Evolutionary conservation across 64 coral and sea anemone genomes (phyloP).

Genomic region (Montipora capricornis): DNA sequence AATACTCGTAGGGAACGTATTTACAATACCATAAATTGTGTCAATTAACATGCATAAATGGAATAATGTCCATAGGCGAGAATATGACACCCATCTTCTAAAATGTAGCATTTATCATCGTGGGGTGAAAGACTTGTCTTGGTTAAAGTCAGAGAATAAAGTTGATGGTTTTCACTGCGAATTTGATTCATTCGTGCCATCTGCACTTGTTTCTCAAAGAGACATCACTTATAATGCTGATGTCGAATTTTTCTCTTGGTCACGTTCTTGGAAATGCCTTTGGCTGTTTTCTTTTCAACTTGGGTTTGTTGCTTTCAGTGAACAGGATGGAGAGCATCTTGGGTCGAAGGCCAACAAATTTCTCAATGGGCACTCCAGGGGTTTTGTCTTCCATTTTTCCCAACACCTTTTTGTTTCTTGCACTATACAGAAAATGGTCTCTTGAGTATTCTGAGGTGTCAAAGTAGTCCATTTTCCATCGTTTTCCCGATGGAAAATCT

Average conservation of each 20-base stretch:
- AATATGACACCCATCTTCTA: not conserved
- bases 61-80: slow-evolving; percentile 52
- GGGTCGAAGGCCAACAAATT: slow-evolving; percentile 54
- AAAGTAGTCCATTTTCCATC: slow-evolving; percentile 9
- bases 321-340: slow-evolving; percentile 57
- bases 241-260: slow-evolving; percentile 39
- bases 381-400: slow-evolving; percentile 57
- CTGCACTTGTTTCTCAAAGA: slow-evolving; percentile 13
- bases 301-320: not conserved
- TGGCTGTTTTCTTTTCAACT: slow-evolving; percentile 37
- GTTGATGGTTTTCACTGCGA: slow-evolving; percentile 26
- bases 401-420: slow-evolving; percentile 51
- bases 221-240: slow-evolving; percentile 16
- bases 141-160: slow-evolving; percentile 34
- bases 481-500: no score
- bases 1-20: not conserved
- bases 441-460: slow-evolving; percentile 33
- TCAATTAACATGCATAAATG: not conserved
- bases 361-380: not conserved
- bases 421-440: slow-evolving; percentile 34
- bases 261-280: slow-evolving; percentile 29
- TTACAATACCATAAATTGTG: not conserved
- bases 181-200: slow-evolving; percentile 40
- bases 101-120: slow-evolving; percentile 51
- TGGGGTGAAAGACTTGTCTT: slow-evolving; percentile 41